A percentile compares a stretch with the other conserved stretches of the same genome.
Conservation (phyloP, 2,888 invertebrate genomes). For the Caenorhabditis imperialis region DNA sequence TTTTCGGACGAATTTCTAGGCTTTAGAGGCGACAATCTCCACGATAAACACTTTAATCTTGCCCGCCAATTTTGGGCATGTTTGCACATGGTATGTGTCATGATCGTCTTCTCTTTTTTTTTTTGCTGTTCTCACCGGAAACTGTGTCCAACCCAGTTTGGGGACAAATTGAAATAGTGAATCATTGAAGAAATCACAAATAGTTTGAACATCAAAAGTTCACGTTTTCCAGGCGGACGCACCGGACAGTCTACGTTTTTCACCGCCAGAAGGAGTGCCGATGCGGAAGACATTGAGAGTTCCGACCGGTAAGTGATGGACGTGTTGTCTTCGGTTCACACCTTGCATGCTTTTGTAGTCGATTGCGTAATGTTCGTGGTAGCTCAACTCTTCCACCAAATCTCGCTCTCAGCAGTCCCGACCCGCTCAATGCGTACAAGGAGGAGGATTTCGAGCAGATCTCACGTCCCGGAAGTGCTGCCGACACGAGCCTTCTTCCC, state of each 20-base stretch:
- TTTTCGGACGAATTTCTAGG: constrained; percentile 8
- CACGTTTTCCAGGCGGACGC: constrained; percentile 23
- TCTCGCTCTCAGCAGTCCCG: constrained; percentile 28
- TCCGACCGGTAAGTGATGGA: constrained; percentile 5
- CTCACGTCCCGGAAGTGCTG: constrained; percentile 40
- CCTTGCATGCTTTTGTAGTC: constrained; percentile 3
- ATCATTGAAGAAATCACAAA: constrained; percentile 3
- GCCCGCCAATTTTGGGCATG: constrained; percentile 37
- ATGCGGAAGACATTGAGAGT: constrained; percentile 29
- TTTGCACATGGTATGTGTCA: constrained; percentile 6
- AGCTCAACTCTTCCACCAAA: constrained; percentile 52
- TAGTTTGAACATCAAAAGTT: neutral
- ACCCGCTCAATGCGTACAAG: constrained; percentile 4
- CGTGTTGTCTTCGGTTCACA: neutral
- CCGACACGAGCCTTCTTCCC: too few relatives aligned
- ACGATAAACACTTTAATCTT: constrained; percentile 39
- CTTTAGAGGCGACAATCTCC: constrained; percentile 10
- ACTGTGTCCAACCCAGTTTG: neutral
- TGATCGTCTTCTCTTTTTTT: constrained; percentile 21
- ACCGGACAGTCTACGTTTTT: constrained; percentile 52
- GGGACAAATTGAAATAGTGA: constrained; percentile 4
- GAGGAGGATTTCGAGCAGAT: constrained; percentile 5
- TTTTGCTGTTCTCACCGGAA: constrained; percentile 1
- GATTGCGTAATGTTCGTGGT: constrained; percentile 9
- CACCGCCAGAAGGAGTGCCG: constrained; percentile 45